Evolutionary conservation across 2,888 invertebrate species (phyloP), one percentile per base, ranked within the genome.

Genomic region (Neria commutata): DNA sequence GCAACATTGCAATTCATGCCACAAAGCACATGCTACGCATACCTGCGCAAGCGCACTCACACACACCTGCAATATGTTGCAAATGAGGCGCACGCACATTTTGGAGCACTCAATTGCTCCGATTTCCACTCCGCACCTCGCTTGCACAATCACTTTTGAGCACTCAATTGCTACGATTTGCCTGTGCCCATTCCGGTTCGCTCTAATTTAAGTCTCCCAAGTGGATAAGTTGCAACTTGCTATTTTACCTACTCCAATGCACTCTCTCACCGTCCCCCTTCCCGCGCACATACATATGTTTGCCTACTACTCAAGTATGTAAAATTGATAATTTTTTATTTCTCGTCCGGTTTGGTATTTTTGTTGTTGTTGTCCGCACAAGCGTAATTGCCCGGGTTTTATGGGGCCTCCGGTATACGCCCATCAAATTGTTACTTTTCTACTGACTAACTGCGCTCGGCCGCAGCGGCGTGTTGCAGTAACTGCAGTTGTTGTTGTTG

Each of bases 371-470:
- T 37, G 42, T 14, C 21, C 42, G 21, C 42, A 5, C 21, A n/a
- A n/a, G n/a, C n/a, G n/a, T n/a, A 42, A 42, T 17, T 42, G 42
- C 19, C 21, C 21, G 4, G 21, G 19, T 21, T n/a, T 42, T 42
- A 19, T 33, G 26, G 42, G 24, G 57, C 34, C 45, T 42, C 69
- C 68, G 74, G 74, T 73, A 64, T 62, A 68, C 72, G 72, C 72
- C 72, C 74, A 72, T 74, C 70, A 58, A 71, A 72, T 73, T 42
- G 42, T 42, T 42, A 42, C 6, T 21, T 21, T 42, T 17, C 21
- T 42, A 42, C 42, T 42, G 6, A 42, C 42, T 42, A 42, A 42
- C 42, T 42, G 21, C 42, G 21, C 14, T 37, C n/a, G 8, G 37
- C n/a, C 4, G 11, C 11, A n/a, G 11, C 29, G 29, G 29, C 29